A percentile compares a stretch with the other conserved stretches of the same genome.
Evolutionary conservation across 2,888 invertebrate species (phyloP).

Genomic region (Synanthedon formicaeformis): DNA sequence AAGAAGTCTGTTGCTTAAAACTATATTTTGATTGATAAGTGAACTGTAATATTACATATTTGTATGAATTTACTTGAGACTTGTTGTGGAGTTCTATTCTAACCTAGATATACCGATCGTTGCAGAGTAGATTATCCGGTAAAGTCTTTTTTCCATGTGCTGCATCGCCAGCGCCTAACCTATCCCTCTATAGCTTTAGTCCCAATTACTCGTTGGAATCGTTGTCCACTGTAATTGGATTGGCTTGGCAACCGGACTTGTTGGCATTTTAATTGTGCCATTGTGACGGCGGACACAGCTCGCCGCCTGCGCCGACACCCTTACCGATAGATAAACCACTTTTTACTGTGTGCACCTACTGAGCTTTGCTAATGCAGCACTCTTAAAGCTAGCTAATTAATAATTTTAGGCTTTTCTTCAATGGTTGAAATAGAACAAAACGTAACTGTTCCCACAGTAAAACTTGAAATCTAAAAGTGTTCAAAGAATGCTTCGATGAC

Average conservation of each 20-base stretch:
- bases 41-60: too few relatives aligned
- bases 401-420: conserved; percentile 8
- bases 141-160: conserved; percentile 39
- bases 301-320: conserved; percentile 39
- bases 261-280: conserved; percentile 71
- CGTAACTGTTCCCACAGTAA: too few relatives aligned
- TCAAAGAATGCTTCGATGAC: neutral
- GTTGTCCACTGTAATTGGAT: conserved; percentile 69
- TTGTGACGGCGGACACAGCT: conserved; percentile 61
- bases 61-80: too few relatives aligned
- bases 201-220: conserved; percentile 69
- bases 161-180: conserved; percentile 31
- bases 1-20: too few relatives aligned
- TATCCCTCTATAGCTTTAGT: conserved; percentile 34
- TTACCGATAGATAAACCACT: conserved; percentile 39
- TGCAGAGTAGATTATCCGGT: conserved; percentile 11
- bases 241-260: conserved; percentile 66
- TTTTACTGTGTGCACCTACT: conserved; percentile 44
- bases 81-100: too few relatives aligned
- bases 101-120: too few relatives aligned
- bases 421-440: too few relatives aligned
- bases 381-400: conserved; percentile 9
- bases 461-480: too few relatives aligned
- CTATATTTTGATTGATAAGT: too few relatives aligned
- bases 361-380: conserved; percentile 25